These are phyloP conservation scores for Oryzaephilus surinamensis DNA, from an alignment of 1,140 invertebrate species.

Conservation along the genomic window DNA sequence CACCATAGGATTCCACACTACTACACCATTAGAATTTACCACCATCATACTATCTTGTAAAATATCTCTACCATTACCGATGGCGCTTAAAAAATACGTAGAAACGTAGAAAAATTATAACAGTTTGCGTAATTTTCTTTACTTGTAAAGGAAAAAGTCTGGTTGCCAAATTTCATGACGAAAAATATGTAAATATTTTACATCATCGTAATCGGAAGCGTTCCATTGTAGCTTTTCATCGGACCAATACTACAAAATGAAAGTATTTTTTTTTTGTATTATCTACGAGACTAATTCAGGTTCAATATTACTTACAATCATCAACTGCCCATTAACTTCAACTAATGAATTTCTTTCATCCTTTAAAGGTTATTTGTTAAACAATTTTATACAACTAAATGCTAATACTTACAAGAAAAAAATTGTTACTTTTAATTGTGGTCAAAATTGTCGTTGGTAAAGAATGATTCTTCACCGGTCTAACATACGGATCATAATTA, in stretches of 20 bases:
- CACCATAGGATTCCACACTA: constrained; percentile 20
- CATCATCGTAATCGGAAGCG: constrained; percentile 28
- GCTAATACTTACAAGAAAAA: no score
- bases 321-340: no score
- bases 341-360: no score
- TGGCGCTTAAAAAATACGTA: constrained; percentile 17
- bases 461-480: constrained; percentile 20
- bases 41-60: constrained; percentile 15
- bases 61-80: constrained; percentile 12
- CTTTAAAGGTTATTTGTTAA: no score
- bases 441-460: no score
- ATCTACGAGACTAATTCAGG: no score
- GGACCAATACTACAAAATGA: constrained; percentile 35
- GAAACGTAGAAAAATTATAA: constrained; percentile 3
- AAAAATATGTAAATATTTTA: constrained; percentile 26
- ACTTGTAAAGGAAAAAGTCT: constrained; percentile 36
- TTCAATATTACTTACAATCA: no score
- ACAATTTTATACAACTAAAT: no score
- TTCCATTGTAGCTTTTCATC: constrained; percentile 36
- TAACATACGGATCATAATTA: constrained; percentile 27
- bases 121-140: constrained; percentile 1
- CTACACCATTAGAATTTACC: constrained; percentile 19
- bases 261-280: no score
- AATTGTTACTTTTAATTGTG: no score
- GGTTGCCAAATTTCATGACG: constrained; percentile 37